Evolutionary conservation across 2,797 vertebrate species (phyloP).

Genomic region (Trachops cirrhosus): DNA sequence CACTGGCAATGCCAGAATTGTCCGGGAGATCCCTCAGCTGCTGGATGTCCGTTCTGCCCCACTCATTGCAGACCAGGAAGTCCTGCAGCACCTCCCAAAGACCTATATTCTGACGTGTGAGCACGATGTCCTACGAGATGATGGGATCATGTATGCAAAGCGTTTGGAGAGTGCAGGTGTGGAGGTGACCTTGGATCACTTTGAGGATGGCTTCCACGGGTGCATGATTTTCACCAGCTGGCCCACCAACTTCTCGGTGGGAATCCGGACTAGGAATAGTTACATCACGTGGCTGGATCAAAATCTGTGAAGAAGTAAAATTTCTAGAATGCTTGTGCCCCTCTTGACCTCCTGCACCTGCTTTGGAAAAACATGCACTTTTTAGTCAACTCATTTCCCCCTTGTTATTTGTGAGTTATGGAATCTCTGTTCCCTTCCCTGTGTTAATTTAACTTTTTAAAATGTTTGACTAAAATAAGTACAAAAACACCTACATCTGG

Average conservation of each 20-base stretch:
- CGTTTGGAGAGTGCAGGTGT: conserved; percentile 90
- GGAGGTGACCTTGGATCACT: conserved; percentile 89
- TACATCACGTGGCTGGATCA: conserved; percentile 92
- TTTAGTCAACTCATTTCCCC: neutral
- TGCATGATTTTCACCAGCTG: conserved; percentile 88
- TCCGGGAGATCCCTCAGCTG: conserved; percentile 85
- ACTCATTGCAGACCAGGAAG: conserved; percentile 86
- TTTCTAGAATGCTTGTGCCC: neutral
- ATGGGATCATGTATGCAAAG: conserved; percentile 92
- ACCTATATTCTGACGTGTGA: conserved; percentile 94
- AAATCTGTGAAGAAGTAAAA: conserved; percentile 85
- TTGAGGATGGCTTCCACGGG: conserved; percentile 93
- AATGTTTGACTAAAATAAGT: neutral
- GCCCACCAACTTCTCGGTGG: conserved; percentile 89
- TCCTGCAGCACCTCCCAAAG: conserved; percentile 86
- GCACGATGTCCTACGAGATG: conserved; percentile 93
- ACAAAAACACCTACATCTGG: conserved; percentile 45
- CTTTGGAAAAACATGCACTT: conserved; percentile 68
- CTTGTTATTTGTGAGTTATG: neutral
- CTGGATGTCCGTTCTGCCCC: conserved; percentile 89
- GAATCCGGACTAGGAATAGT: conserved; percentile 83
- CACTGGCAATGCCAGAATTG: conserved; percentile 79
- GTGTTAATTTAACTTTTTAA: neutral
- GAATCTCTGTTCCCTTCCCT: neutral
- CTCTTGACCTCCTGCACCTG: neutral